Percentiles rank a stretch among this genome's conserved stretches.
phyloP scores from a whole-genome alignment of 2,888 invertebrate genomes.

The Lasioglossum figueresi region DNA sequence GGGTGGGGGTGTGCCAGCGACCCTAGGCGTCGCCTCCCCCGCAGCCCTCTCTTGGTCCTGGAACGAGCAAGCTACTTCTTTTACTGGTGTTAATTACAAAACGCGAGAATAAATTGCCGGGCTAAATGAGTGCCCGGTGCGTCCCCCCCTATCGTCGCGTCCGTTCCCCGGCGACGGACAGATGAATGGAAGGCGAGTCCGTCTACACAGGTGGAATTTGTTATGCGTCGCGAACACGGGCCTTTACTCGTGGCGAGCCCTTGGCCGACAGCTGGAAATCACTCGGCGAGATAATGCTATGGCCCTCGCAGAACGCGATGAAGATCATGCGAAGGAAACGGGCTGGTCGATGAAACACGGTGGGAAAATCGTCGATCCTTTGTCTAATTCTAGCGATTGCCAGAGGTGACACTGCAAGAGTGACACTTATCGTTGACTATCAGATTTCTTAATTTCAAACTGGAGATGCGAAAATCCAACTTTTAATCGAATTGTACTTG shows the following conservation, averaged over 20 bases:
- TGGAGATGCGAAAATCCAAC: neutral
- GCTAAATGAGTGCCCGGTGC: constrained; percentile 74
- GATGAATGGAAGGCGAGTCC: constrained; percentile 66
- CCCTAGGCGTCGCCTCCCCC: constrained; percentile 38
- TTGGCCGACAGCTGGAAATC: constrained; percentile 17
- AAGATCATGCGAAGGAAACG: constrained; percentile 2
- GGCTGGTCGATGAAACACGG: neutral
- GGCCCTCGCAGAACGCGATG: constrained; percentile 3
- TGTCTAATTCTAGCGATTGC: neutral
- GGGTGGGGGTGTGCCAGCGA: constrained; percentile 2
- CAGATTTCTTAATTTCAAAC: too few species aligned
- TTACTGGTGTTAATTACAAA: constrained; percentile 81
- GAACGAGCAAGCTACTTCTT: constrained; percentile 74
- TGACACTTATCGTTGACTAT: too few species aligned
- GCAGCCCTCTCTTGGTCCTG: neutral
- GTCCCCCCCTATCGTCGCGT: constrained; percentile 24
- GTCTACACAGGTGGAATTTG: constrained; percentile 64
- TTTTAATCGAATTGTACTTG: neutral
- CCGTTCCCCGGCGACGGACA: constrained; percentile 52
- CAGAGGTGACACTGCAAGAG: too few species aligned
- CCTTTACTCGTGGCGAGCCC: constrained; percentile 5
- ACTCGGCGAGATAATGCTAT: constrained; percentile 13
- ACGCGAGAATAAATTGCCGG: constrained; percentile 81
- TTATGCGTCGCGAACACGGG: constrained; percentile 63
- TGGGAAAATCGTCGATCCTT: constrained; percentile 2